These are phyloP conservation scores for Ectropis grisescens DNA, from an alignment of 1,140 invertebrate species.

Conservation along the genomic window DNA sequence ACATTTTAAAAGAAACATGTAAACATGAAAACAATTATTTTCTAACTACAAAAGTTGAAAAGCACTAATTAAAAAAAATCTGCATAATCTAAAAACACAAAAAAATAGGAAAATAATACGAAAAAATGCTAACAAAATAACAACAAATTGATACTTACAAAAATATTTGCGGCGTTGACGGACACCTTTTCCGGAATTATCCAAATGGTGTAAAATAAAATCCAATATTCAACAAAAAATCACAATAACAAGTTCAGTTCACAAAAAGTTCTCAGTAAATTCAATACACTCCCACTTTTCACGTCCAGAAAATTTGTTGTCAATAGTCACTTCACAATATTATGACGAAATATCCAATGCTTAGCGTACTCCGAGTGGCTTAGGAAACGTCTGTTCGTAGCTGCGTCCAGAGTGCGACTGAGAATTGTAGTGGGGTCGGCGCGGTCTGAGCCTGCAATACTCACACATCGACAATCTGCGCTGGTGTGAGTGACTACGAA, in stretches of 20 bases:
- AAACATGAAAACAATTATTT: no score
- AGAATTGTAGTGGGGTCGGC: constrained; percentile 63
- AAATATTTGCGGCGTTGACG: constrained; percentile 65
- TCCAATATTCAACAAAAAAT: constrained; percentile 55
- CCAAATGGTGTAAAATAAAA: constrained; percentile 59
- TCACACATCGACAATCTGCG: no score
- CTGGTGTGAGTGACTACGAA: no score
- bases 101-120: constrained; percentile 3
- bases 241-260: no score
- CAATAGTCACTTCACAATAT: constrained; percentile 67
- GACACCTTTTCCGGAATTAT: constrained; percentile 62
- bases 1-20: no score
- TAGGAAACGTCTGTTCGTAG: constrained; percentile 41
- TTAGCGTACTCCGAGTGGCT: constrained; percentile 33
- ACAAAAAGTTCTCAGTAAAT: constrained; percentile 49
- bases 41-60: no score
- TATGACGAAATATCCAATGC: constrained; percentile 63
- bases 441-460: constrained; percentile 46
- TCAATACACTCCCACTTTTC: constrained; percentile 51
- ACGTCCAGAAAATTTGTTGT: constrained; percentile 50
- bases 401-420: constrained; percentile 54
- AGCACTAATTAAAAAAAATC: no score
- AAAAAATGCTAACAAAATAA: constrained; percentile 4
- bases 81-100: not conserved
- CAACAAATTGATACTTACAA: constrained; percentile 47